Conservation (phyloP, 2,888 invertebrate genomes). For the Eristalinus aeneus region DNA sequence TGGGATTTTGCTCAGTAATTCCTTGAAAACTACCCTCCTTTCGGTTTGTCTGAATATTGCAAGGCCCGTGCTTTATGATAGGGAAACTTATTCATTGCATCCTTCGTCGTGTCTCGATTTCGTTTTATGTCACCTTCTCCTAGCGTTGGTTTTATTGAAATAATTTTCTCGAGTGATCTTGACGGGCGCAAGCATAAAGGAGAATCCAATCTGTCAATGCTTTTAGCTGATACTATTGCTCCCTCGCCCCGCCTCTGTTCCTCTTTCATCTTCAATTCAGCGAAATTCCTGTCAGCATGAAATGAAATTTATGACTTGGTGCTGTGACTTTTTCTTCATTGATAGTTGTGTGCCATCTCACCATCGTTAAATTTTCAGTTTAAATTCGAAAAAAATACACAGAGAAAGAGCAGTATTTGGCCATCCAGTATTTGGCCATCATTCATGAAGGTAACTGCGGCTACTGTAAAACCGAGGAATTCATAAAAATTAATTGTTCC, state of each 20-base stretch:
- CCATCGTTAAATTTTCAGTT: background rate
- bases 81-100: conserved; percentile 11
- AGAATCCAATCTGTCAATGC: background rate
- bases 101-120: background rate
- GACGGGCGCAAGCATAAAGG: background rate
- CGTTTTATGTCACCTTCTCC: background rate
- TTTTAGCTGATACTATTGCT: background rate
- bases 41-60: background rate
- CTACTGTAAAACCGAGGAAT: background rate
- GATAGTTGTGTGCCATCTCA: background rate
- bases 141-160: background rate
- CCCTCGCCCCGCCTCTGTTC: background rate
- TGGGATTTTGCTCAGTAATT: background rate
- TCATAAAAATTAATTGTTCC: background rate
- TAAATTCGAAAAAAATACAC: background rate
- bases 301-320: background rate
- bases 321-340: background rate
- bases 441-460: background rate
- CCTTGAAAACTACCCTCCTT: background rate
- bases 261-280: background rate
- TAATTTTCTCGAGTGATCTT: background rate
- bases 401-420: background rate
- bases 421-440: background rate
- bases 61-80: background rate
- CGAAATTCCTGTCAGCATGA: background rate